phyloP scores from a whole-genome alignment of 1,140 invertebrate genomes.

The Ceratitis capitata region DNA sequence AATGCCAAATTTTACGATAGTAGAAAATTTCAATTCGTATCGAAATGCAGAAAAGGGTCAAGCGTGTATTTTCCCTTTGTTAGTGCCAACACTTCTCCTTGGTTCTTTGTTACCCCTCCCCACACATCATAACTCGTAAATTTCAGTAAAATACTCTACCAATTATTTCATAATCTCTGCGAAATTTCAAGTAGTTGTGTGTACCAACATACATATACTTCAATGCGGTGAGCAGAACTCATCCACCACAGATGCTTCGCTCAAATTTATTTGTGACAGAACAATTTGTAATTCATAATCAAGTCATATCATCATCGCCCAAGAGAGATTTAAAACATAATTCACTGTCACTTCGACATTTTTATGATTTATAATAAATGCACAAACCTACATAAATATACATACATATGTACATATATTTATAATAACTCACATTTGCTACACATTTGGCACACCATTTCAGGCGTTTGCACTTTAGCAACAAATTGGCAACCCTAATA shows the following conservation, averaged over 20 bases:
- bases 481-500: slow-evolving; percentile 58
- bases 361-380: slow-evolving; percentile 20
- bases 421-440: neutral
- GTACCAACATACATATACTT: too few relatives aligned
- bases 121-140: too few relatives aligned
- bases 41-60: too few relatives aligned
- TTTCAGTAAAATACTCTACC: too few relatives aligned
- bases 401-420: neutral
- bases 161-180: too few relatives aligned
- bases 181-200: too few relatives aligned
- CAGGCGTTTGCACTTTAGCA: slow-evolving; percentile 34
- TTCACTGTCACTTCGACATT: slow-evolving; percentile 31
- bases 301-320: slow-evolving; percentile 8
- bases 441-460: slow-evolving; percentile 59
- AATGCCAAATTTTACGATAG: too few relatives aligned
- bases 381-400: neutral
- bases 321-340: slow-evolving; percentile 1
- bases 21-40: too few relatives aligned
- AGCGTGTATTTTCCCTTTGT: too few relatives aligned
- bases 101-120: too few relatives aligned
- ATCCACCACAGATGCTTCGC: neutral
- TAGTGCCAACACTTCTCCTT: too few relatives aligned
- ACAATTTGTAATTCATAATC: slow-evolving; percentile 26
- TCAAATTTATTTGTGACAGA: neutral
- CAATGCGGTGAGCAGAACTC: too few relatives aligned